These are phyloP conservation scores for Herpetotheres cachinnans DNA, from an alignment of 2,113 vertebrate species.

Conservation along the genomic window DNA sequence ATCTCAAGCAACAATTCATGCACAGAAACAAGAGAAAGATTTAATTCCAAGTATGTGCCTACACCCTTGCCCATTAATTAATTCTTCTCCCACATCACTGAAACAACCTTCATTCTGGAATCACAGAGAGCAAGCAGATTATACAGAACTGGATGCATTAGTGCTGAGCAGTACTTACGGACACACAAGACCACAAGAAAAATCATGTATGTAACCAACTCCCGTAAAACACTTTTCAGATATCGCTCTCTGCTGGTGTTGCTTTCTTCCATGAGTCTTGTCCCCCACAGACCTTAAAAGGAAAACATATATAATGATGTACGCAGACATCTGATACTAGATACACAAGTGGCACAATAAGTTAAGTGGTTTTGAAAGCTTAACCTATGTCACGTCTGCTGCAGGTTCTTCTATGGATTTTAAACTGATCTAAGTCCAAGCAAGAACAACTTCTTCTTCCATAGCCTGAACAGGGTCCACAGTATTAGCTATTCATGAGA, in stretches of 20 bases:
- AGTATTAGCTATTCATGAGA: neutral
- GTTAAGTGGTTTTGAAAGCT: neutral
- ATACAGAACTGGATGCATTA: neutral
- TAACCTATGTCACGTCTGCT: neutral
- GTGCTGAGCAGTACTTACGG: conserved; percentile 77
- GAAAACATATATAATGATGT: neutral
- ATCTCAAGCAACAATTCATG: neutral
- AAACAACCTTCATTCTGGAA: neutral
- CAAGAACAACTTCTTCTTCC: neutral
- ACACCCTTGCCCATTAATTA: neutral
- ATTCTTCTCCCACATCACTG: neutral
- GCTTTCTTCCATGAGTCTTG: conserved; percentile 89
- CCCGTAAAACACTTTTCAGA: conserved; percentile 87
- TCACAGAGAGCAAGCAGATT: neutral
- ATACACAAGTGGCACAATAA: neutral
- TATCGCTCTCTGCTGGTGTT: conserved; percentile 89
- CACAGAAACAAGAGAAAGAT: neutral
- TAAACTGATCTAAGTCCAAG: neutral
- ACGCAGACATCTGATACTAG: neutral
- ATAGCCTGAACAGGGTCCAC: accelerated
- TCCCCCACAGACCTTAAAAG: conserved; percentile 92
- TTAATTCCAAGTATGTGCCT: neutral
- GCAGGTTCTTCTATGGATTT: neutral
- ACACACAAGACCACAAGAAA: conserved; percentile 91
- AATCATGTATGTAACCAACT: conserved; percentile 86